These are phyloP conservation scores for Podocnemis expansa DNA, from an alignment of 2,113 vertebrate species.

Conservation along the genomic window DNA sequence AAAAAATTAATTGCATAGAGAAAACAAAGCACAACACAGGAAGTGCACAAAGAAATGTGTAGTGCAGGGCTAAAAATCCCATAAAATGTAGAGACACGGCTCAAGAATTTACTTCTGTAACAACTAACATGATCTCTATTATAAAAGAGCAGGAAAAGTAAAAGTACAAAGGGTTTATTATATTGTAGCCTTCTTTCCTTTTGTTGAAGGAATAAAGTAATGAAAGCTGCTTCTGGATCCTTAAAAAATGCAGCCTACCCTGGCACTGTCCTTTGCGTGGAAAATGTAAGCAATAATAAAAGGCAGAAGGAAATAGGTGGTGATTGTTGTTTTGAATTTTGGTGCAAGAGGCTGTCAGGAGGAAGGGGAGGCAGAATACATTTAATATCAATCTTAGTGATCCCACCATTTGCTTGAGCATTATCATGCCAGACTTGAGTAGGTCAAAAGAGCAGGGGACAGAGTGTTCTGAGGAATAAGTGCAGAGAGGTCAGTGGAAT, in stretches of 20 bases:
- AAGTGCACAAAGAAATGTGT: no score
- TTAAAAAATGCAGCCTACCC: no score
- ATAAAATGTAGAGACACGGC: background rate
- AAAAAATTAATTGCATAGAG: no score
- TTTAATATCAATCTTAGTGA: background rate
- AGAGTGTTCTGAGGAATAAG: background rate
- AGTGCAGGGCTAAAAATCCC: no score
- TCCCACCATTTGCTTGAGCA: background rate
- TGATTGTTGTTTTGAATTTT: no score
- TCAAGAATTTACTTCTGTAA: background rate
- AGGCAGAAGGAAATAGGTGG: no score
- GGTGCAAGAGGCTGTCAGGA: background rate
- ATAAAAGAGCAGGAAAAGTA: background rate
- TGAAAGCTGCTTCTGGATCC: background rate
- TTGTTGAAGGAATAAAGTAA: constrained; percentile 6
- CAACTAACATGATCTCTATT: background rate
- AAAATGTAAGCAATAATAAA: no score
- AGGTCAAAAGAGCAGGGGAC: background rate
- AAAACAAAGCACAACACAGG: no score
- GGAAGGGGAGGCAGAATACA: background rate
- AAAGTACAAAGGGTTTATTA: background rate
- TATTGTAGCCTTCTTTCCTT: background rate
- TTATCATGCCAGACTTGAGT: background rate
- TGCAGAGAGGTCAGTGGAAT: background rate
- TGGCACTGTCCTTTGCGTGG: no score